phyloP scores from a whole-genome alignment of 2,113 vertebrate species.

The Sprattus sprattus region DNA sequence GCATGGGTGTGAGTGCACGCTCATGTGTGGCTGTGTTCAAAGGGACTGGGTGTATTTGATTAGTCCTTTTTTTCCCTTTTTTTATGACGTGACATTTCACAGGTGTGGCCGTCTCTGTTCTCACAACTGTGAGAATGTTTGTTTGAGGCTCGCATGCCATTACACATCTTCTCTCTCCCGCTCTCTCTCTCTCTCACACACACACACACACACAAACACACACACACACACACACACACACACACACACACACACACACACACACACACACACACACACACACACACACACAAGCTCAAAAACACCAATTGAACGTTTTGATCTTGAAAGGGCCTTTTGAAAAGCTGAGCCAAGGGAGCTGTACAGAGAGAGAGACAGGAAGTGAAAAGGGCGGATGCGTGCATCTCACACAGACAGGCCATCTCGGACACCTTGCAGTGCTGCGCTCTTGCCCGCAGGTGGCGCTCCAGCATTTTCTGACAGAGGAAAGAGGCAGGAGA shows the following conservation, averaged over 20 bases:
- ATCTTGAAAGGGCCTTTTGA: conserved; percentile 12
- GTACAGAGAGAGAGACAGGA: not conserved
- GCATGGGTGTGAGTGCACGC: not conserved
- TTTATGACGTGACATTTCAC: not conserved
- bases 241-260: not conserved
- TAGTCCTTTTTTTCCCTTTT: not conserved
- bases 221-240: conserved; percentile 9
- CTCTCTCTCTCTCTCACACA: not conserved
- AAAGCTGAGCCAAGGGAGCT: not conserved
- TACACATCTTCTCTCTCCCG: not conserved
- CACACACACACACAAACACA: conserved; percentile 14
- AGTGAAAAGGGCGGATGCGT: conserved; percentile 6
- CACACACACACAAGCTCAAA: conserved; percentile 14
- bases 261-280: not conserved
- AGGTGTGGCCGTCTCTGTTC: not conserved
- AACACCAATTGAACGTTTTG: not conserved
- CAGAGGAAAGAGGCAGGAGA: not conserved
- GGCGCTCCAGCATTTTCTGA: not conserved
- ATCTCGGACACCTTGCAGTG: not conserved
- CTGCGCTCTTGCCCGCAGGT: not conserved
- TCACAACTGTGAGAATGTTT: not conserved
- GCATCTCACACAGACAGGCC: not conserved
- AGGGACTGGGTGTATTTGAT: not conserved
- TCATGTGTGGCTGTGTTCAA: not conserved
- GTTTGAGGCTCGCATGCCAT: not conserved